These are phyloP conservation scores for Furcula furcula DNA, from an alignment of 2,888 invertebrate genomes.

Conservation along the genomic window DNA sequence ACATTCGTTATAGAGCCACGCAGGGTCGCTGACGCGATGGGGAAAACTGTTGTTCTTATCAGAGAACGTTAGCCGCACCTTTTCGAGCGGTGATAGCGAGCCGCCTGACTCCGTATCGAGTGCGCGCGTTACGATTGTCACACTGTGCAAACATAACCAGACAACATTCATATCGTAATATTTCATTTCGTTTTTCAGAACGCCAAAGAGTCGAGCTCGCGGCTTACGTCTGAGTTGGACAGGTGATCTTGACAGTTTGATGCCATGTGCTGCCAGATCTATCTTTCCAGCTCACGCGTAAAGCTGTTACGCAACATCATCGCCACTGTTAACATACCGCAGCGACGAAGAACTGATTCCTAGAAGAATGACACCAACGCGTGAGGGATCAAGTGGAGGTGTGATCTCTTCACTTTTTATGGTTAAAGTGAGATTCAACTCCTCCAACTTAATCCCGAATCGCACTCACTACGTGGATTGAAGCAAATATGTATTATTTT, in stretches of 20 bases:
- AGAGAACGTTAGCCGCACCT: conserved; percentile 76
- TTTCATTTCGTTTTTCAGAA: conserved; percentile 51
- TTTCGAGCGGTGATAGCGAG: conserved; percentile 72
- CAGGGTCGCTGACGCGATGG: conserved; percentile 66
- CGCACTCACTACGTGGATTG: conserved; percentile 49
- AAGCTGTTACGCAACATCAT: conserved; percentile 39
- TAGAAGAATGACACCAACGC: conserved; percentile 28
- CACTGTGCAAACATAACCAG: conserved; percentile 51
- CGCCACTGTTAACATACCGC: not conserved
- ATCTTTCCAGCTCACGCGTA: conserved; percentile 82
- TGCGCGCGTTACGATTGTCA: conserved; percentile 62
- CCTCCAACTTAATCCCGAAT: conserved; percentile 81
- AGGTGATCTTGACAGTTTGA: conserved; percentile 81
- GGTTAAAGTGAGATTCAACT: conserved; percentile 82
- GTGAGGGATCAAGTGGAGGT: conserved; percentile 81
- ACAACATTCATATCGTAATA: conserved; percentile 33
- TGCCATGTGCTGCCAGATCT: conserved; percentile 77
- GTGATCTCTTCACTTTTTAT: conserved; percentile 83
- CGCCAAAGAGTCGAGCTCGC: conserved; percentile 7
- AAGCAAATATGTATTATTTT: no score
- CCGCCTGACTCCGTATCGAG: conserved; percentile 53
- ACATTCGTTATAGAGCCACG: conserved; percentile 55
- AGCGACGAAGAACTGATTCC: not conserved
- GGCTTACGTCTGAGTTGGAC: conserved; percentile 79
- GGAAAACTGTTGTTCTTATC: conserved; percentile 76